A percentile compares a stretch with the other conserved stretches of the same genome.
Conservation (phyloP, 2,888 invertebrate species). For the Habrosyne pyritoides region DNA sequence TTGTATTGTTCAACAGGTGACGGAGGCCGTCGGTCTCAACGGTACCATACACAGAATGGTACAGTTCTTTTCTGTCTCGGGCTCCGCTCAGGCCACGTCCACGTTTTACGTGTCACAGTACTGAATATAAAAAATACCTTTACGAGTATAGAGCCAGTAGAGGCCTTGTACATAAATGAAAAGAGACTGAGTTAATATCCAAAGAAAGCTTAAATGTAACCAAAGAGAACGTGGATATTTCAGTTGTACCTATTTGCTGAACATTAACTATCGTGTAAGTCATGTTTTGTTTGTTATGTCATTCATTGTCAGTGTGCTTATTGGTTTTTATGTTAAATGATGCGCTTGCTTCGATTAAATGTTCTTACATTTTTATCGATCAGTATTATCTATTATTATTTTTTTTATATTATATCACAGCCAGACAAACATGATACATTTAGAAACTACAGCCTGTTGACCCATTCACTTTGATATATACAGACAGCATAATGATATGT, state of each 20-base stretch:
- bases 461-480: slow-evolving; percentile 21
- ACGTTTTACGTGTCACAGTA: slow-evolving; percentile 86
- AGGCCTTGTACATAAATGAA: slow-evolving; percentile 78
- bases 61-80: slow-evolving; percentile 85
- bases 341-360: slow-evolving; percentile 76
- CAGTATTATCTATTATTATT: slow-evolving; percentile 30
- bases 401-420: slow-evolving; percentile 10
- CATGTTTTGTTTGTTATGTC: slow-evolving; percentile 82
- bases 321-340: slow-evolving; percentile 60
- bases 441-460: slow-evolving; percentile 18
- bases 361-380: slow-evolving; percentile 34
- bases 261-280: slow-evolving; percentile 80
- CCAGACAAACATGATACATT: slow-evolving; percentile 12
- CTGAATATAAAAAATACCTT: slow-evolving; percentile 67
- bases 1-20: slow-evolving; percentile 85
- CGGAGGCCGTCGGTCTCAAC: slow-evolving; percentile 85
- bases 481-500: slow-evolving; percentile 11
- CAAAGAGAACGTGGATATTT: slow-evolving; percentile 79
- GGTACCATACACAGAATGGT: slow-evolving; percentile 85
- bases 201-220: slow-evolving; percentile 66
- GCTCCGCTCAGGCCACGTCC: slow-evolving; percentile 84
- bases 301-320: slow-evolving; percentile 82
- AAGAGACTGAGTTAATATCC: slow-evolving; percentile 78
- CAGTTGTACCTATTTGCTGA: slow-evolving; percentile 73
- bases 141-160: slow-evolving; percentile 55